Percentiles rank a stretch among this genome's conserved stretches.
These are phyloP conservation scores for Melinopterus prodromus DNA, from an alignment of 2,888 invertebrate genomes.

Conservation along the genomic window DNA sequence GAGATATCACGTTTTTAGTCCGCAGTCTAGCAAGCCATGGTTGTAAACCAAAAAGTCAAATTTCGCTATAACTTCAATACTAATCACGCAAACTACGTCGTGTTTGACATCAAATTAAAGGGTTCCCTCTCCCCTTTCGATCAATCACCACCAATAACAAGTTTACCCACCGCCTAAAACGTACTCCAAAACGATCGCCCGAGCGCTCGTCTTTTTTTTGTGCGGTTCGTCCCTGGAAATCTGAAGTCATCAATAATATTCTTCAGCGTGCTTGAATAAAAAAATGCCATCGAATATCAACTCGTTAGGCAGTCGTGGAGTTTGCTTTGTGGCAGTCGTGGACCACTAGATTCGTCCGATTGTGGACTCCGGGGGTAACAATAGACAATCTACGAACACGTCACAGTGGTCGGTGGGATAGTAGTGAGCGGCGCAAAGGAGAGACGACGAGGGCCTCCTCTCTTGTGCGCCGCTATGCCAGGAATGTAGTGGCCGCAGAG, in stretches of 20 bases:
- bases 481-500: constrained; percentile 4
- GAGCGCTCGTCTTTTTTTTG: neutral
- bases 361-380: neutral
- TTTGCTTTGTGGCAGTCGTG: neutral
- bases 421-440: neutral
- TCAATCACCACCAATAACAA: neutral
- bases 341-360: neutral
- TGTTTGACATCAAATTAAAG: neutral
- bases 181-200: neutral
- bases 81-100: neutral
- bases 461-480: neutral
- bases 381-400: neutral
- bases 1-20: neutral
- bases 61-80: neutral
- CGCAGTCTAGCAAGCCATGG: neutral
- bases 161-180: neutral
- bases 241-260: constrained; percentile 4
- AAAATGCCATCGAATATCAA: constrained; percentile 4
- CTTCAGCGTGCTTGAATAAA: neutral
- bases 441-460: neutral
- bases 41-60: neutral
- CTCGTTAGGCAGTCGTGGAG: constrained; percentile 4
- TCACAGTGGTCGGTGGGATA: neutral
- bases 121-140: neutral
- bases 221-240: constrained; percentile 4